Percentiles rank a stretch among this genome's conserved stretches.
These are phyloP conservation scores for Drosophila meridiana DNA, from an alignment of 2,888 invertebrate genomes.

Conservation along the genomic window DNA sequence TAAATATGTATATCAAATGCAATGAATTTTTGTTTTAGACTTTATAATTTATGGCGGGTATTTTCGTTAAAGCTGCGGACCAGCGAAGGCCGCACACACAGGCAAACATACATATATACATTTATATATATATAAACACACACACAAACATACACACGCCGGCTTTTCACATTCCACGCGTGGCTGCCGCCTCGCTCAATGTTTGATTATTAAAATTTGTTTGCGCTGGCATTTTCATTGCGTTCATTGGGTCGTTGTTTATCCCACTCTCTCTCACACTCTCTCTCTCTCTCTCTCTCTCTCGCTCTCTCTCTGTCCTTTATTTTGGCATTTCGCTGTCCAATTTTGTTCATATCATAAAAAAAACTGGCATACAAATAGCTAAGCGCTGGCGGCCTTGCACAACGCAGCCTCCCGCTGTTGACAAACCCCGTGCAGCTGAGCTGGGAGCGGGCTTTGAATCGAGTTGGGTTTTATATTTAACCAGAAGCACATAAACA, in stretches of 20 bases:
- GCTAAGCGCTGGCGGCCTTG: constrained; percentile 44
- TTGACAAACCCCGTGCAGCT: constrained; percentile 45
- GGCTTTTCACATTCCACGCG: constrained; percentile 74
- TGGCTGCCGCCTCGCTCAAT: constrained; percentile 58
- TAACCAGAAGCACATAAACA: constrained; percentile 21
- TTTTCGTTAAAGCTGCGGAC: constrained; percentile 49
- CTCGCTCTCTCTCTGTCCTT: neutral
- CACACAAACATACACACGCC: constrained; percentile 42
- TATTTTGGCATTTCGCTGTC: constrained; percentile 36
- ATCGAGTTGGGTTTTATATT: constrained; percentile 33
- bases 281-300: neutral
- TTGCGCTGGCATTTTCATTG: constrained; percentile 73
- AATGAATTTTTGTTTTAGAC: constrained; percentile 72
- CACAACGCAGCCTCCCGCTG: constrained; percentile 15
- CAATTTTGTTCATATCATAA: constrained; percentile 35
- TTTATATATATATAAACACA: neutral
- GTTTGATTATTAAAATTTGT: constrained; percentile 77
- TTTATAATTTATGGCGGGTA: constrained; percentile 71
- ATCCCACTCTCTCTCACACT: constrained; percentile 10
- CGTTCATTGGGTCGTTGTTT: constrained; percentile 68
- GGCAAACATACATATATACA: constrained; percentile 25
- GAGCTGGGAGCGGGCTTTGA: constrained; percentile 35
- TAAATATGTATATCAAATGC: constrained; percentile 61
- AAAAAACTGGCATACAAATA: constrained; percentile 51
- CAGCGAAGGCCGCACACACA: constrained; percentile 32